phyloP scores from a whole-genome alignment of 2,888 invertebrate species.

The Lithophane socia region DNA sequence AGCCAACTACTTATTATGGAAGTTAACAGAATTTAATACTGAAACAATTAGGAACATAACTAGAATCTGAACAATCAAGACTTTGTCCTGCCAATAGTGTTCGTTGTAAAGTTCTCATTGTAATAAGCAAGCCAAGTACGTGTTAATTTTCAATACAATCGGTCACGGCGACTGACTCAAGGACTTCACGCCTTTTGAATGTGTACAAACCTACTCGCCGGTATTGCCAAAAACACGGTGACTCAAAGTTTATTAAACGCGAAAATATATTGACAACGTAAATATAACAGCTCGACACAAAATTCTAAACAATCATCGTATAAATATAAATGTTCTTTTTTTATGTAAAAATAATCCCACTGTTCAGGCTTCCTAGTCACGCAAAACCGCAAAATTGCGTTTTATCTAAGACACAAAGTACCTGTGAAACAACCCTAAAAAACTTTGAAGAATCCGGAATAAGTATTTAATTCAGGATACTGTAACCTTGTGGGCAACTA shows the following conservation, averaged over 20 bases:
- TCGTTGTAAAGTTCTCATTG: constrained; percentile 71
- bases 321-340: background rate
- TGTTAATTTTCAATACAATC: constrained; percentile 81
- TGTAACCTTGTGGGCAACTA: too few species aligned
- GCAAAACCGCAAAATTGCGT: background rate
- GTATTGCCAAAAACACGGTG: constrained; percentile 76
- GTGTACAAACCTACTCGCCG: constrained; percentile 79
- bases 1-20: constrained; percentile 11
- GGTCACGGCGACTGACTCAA: constrained; percentile 78
- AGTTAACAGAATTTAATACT: constrained; percentile 34
- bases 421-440: background rate
- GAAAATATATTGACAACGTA: constrained; percentile 36
- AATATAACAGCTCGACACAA: constrained; percentile 21
- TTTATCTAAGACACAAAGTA: background rate
- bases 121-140: constrained; percentile 73
- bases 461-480: background rate
- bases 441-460: background rate
- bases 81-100: constrained; percentile 41
- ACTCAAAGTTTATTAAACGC: constrained; percentile 57
- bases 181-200: constrained; percentile 82
- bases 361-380: background rate
- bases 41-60: constrained; percentile 35
- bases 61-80: constrained; percentile 49
- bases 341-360: background rate
- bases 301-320: constrained; percentile 9